A percentile compares a stretch with the other conserved stretches of the same genome.
Evolutionary conservation across 2,797 vertebrate species (phyloP).

Genomic region (Premnoplex brunnescens): DNA sequence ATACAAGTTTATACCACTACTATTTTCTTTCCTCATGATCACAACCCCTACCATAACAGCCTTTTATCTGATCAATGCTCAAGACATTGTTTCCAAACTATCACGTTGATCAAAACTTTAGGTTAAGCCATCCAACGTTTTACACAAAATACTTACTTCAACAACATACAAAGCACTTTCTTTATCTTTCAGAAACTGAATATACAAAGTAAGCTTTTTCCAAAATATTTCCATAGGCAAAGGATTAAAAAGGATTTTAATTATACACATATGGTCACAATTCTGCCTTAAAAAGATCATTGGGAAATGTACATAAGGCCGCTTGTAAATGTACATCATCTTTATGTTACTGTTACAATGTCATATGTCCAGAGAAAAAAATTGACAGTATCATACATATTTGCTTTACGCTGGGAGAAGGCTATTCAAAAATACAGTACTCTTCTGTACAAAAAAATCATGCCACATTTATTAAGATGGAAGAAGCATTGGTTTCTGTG

Average conservation of each 20-base stretch:
- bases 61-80: slow-evolving; percentile 47
- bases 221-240: slow-evolving; percentile 88
- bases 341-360: slow-evolving; percentile 96
- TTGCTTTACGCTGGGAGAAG: slow-evolving; percentile 92
- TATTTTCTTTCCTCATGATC: slow-evolving; percentile 32
- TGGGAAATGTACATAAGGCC: slow-evolving; percentile 99
- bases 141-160: slow-evolving; percentile 82
- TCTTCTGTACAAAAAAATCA: slow-evolving; percentile 97
- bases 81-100: slow-evolving; percentile 50
- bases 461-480: slow-evolving; percentile 87
- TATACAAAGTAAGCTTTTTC: slow-evolving; percentile 83
- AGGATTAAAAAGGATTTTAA: slow-evolving; percentile 99
- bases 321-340: slow-evolving; percentile 99
- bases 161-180: slow-evolving; percentile 83
- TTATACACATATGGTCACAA: slow-evolving; percentile 98
- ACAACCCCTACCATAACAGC: slow-evolving; percentile 55
- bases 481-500: slow-evolving; percentile 85
- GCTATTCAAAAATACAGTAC: slow-evolving; percentile 98
- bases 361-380: slow-evolving; percentile 98
- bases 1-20: slow-evolving; percentile 39
- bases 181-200: slow-evolving; percentile 84
- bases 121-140: slow-evolving; percentile 70
- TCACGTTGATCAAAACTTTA: slow-evolving; percentile 53
- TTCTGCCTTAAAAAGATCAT: slow-evolving; percentile 98
- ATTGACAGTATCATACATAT: slow-evolving; percentile 99